Evolutionary conservation across 2,888 invertebrate species (phyloP), one percentile per base, ranked within the genome.

Genomic region (Coelinius sp.): DNA sequence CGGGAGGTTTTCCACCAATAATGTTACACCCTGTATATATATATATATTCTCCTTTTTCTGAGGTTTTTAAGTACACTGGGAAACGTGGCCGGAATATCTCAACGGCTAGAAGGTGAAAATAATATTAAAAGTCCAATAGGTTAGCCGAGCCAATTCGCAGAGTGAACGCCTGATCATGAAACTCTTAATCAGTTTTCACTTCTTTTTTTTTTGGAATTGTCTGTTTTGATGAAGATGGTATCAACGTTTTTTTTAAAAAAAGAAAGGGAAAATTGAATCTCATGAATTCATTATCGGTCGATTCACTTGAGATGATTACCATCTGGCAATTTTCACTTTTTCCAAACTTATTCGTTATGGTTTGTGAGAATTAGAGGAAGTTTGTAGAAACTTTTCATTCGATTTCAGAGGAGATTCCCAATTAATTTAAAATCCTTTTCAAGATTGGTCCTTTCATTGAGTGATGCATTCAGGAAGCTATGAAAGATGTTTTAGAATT

Each of bases 31-130:
- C n/a, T n/a, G n/a, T n/a, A 25, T 59, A 35, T 31, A 35, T 59
- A 14, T 59, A 12, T 59, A 35, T 59, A 35, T 35, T 38, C 22
- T 22, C 6, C 31, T 44, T 68, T 56, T 22, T 62, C 44, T 24
- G 31, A 20, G 59, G 52, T 73, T 71, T 77, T 79, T 74, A 75
- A 76, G 75, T 71, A 68, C 70, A 77, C 75, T 78, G 73, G 74
- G 65, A 76, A 74, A 81, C 80, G 80, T 77, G 77, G 27, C 59
- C 22, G 68, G 81, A 81, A 82, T 70, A 69, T 66, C 20, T 44
- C 59, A 59, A 59, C 35, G 2, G 20, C 14, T 5, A 17, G 6
- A 1, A 31, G 17, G 7, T 7, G 27, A n/a, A 27, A 25, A 27
- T 56, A 24, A 56, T 27, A 56, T 14, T 27, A 0, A 31, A 56